Conservation (phyloP, 2,888 invertebrate genomes). For the Archaeoteleia sp. region DNA sequence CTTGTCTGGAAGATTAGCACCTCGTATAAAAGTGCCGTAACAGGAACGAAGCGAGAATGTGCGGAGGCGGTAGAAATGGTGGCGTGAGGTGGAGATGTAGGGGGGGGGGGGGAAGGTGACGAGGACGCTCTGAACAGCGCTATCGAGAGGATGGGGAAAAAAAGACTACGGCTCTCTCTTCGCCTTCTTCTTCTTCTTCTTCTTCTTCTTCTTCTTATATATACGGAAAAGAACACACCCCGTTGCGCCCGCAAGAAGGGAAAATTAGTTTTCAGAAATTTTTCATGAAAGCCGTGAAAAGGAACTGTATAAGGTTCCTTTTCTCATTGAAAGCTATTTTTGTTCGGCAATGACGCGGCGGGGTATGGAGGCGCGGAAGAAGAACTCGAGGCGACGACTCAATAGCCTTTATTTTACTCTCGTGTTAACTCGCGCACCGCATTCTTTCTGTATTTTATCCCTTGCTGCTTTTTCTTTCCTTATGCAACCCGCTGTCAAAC, state of each 20-base stretch:
- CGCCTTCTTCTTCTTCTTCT: conserved; percentile 27
- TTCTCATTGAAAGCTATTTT: conserved; percentile 74
- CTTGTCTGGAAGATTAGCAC: conserved; percentile 75
- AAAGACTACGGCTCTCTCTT: conserved; percentile 41
- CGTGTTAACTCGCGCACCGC: conserved; percentile 65
- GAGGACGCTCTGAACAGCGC: conserved; percentile 42
- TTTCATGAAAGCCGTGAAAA: conserved; percentile 73
- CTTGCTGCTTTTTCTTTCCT: neutral
- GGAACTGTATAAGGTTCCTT: conserved; percentile 72
- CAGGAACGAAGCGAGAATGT: conserved; percentile 58
- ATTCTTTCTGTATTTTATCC: conserved; percentile 15
- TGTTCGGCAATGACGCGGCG: conserved; percentile 63
- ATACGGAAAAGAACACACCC: conserved; percentile 16
- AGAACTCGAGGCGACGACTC: conserved; percentile 61
- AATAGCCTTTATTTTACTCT: conserved; percentile 73
- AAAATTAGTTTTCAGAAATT: conserved; percentile 75
- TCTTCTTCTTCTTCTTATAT: conserved; percentile 31
- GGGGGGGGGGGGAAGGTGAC: conserved; percentile 43
- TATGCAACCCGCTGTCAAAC: conserved; percentile 4
- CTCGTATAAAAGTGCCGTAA: conserved; percentile 74
- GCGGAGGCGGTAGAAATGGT: conserved; percentile 20
- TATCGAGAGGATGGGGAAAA: conserved; percentile 44
- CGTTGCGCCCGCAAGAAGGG: conserved; percentile 63
- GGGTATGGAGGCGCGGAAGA: neutral
- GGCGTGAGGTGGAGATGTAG: conserved; percentile 37